Conservation (phyloP, 2,113 vertebrate genomes). For the Balaeniceps rex region DNA sequence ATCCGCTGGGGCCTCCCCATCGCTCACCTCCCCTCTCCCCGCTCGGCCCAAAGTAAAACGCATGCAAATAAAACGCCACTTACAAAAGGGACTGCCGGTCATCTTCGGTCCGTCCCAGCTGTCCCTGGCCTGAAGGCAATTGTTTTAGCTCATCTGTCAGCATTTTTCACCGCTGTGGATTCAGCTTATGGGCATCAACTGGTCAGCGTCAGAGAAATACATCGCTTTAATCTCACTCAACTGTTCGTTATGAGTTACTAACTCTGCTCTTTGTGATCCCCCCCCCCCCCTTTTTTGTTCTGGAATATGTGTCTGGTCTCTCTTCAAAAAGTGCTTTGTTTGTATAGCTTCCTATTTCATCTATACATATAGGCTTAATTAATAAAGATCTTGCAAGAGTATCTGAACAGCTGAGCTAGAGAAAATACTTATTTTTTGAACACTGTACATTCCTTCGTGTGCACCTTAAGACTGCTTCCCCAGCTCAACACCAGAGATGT, state of each 20-base stretch:
- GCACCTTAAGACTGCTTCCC: background rate
- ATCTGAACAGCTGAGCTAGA: background rate
- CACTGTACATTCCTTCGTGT: background rate
- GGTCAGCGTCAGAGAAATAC: slow-evolving; percentile 20
- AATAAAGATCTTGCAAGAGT: background rate
- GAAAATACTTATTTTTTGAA: background rate
- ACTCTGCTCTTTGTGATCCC: background rate
- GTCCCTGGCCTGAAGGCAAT: background rate
- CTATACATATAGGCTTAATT: background rate
- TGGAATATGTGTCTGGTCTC: background rate
- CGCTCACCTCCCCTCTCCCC: background rate
- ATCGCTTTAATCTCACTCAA: slow-evolving; percentile 14
- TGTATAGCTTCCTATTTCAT: background rate
- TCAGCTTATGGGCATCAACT: background rate
- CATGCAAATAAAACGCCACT: background rate
- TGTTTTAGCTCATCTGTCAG: slow-evolving; percentile 26
- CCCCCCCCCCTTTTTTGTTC: background rate
- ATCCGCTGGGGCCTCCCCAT: slow-evolving; percentile 61
- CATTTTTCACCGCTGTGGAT: slow-evolving; percentile 13
- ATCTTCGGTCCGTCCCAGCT: background rate
- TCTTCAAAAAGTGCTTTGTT: background rate
- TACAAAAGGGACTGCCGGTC: background rate
- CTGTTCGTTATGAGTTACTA: background rate
- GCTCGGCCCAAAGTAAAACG: background rate
- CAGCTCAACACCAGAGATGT: background rate